Conservation (phyloP, 2,888 invertebrate species). For the Sarcophaga caerulescens region DNA sequence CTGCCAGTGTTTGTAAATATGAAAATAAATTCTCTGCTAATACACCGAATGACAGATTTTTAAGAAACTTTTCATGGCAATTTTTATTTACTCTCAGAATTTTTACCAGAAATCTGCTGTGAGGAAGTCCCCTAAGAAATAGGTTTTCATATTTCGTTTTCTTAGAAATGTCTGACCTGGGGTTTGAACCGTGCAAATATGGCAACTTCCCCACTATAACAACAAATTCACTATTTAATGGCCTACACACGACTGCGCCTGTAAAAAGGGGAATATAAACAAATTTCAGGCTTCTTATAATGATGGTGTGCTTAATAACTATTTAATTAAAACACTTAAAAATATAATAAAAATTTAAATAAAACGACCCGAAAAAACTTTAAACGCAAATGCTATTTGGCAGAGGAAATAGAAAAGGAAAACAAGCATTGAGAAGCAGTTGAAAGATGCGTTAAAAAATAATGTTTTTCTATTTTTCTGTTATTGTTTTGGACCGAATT, state of each 20-base stretch:
- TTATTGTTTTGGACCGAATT: neutral
- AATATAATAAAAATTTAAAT: neutral
- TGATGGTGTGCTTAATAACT: neutral
- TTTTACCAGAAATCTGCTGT: too few relatives aligned
- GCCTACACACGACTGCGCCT: neutral
- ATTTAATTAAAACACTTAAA: neutral
- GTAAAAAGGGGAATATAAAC: too few relatives aligned
- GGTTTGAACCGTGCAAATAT: too few relatives aligned
- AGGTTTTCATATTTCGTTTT: too few relatives aligned
- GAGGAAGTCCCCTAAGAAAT: too few relatives aligned
- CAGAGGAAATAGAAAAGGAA: neutral
- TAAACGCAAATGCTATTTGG: neutral
- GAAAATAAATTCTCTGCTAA: too few relatives aligned
- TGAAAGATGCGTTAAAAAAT: constrained; percentile 7
- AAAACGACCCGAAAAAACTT: neutral
- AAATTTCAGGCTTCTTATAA: too few relatives aligned
- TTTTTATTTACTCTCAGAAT: too few relatives aligned
- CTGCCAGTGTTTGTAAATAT: too few relatives aligned
- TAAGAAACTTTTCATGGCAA: too few relatives aligned
- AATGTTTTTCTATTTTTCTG: neutral
- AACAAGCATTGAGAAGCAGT: constrained; percentile 3
- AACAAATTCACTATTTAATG: neutral
- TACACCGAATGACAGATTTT: too few relatives aligned
- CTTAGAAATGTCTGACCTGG: too few relatives aligned
- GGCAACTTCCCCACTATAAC: neutral